Percentiles rank a stretch among this genome's conserved stretches.
phyloP scores from a whole-genome alignment of 2,113 vertebrate genomes.

The Peucedramus taeniatus region DNA sequence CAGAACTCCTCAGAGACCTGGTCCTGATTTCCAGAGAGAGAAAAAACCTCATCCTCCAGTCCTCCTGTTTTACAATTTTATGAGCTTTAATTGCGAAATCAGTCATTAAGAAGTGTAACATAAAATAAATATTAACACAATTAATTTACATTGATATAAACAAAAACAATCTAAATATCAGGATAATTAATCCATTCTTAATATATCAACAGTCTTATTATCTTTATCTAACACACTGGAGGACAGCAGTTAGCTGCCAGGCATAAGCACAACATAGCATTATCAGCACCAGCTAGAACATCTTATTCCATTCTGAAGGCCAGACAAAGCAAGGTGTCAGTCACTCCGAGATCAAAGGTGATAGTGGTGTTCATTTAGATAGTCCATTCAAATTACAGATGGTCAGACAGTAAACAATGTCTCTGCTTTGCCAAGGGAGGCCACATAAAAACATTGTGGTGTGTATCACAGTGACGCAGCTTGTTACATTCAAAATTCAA shows the following conservation, averaged over 20 bases:
- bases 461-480: not conserved
- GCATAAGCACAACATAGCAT: not conserved
- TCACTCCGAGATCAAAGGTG: not conserved
- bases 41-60: not conserved
- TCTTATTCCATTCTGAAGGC: not conserved
- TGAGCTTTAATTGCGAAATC: not conserved
- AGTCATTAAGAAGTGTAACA: not conserved
- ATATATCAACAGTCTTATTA: not conserved
- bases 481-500: not conserved
- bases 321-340: not conserved
- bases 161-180: not conserved
- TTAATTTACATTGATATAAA: not conserved
- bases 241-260: not conserved
- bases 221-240: not conserved
- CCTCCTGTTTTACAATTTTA: not conserved
- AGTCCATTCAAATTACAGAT: not conserved
- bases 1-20: not conserved
- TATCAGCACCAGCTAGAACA: not conserved
- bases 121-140: constrained; percentile 8
- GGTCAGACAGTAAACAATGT: not conserved
- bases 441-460: not conserved
- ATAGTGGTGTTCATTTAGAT: not conserved
- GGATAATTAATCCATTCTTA: not conserved
- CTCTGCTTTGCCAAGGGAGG: not conserved
- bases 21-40: not conserved